Evolutionary conservation across 2,888 invertebrate species (phyloP).

Genomic region (Steromphala cineraria): DNA sequence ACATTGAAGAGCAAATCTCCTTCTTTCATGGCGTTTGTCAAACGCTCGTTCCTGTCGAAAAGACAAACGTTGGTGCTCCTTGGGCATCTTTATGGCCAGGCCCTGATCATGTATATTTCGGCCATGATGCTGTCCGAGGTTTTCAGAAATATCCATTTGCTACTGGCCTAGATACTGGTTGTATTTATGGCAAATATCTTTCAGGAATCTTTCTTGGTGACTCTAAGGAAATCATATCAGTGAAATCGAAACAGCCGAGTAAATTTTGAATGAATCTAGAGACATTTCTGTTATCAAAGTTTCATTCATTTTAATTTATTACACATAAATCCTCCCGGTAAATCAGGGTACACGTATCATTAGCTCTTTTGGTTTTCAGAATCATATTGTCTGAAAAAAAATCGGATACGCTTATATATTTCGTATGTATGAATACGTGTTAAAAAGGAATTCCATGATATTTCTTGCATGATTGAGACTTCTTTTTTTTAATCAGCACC

Average conservation of each 20-base stretch:
- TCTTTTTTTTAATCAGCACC: no score
- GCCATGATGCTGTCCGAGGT: slow-evolving; percentile 72
- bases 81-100: slow-evolving; percentile 73
- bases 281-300: no score
- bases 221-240: background rate
- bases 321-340: no score
- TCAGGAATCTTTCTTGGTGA: slow-evolving; percentile 57
- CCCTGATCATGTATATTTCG: slow-evolving; percentile 75
- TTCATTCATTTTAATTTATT: no score
- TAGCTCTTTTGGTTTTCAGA: no score
- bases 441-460: no score
- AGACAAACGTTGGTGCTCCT: slow-evolving; percentile 56
- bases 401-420: no score
- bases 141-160: slow-evolving; percentile 66
- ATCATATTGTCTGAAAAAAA: no score
- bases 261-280: background rate
- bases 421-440: no score
- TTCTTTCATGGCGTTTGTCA: background rate
- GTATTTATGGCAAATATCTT: slow-evolving; percentile 71
- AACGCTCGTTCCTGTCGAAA: slow-evolving; percentile 39
- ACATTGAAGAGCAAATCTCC: slow-evolving; percentile 51
- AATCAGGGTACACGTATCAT: no score
- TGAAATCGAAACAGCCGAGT: background rate
- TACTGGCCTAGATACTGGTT: slow-evolving; percentile 75
- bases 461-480: no score